Conservation (phyloP, 53 echinoderm and acorn worm species). For the Henricia sp. region DNA sequence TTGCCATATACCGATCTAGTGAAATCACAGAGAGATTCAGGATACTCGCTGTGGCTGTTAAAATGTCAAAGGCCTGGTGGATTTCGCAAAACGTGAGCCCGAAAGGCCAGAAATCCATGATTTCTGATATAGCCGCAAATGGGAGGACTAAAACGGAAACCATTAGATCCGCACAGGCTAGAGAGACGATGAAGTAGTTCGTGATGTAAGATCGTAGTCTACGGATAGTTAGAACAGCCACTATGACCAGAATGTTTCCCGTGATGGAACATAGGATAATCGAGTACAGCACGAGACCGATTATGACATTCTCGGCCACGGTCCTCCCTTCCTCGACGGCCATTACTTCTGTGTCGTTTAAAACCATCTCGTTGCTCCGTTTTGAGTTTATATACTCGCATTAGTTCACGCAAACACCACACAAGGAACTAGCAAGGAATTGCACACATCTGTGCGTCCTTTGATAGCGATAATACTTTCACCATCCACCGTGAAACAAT, state of each 20-base stretch:
- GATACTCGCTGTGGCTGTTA: constrained; percentile 88
- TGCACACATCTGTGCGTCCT: no score
- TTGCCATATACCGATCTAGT: constrained; percentile 90
- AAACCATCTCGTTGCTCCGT: neutral
- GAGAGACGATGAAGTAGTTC: constrained; percentile 95
- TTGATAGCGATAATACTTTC: no score
- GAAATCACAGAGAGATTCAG: constrained; percentile 94
- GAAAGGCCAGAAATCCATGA: constrained; percentile 80
- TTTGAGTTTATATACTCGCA: no score
- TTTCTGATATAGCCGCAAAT: constrained; percentile 74
- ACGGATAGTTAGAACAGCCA: constrained; percentile 77
- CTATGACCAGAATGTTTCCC: constrained; percentile 91
- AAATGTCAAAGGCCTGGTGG: constrained; percentile 79
- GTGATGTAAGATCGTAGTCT: constrained; percentile 78
- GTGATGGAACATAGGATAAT: constrained; percentile 74
- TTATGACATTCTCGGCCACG: constrained; percentile 55
- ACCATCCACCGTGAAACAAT: no score
- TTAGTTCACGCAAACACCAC: no score
- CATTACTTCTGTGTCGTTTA: constrained; percentile 11
- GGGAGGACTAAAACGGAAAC: constrained; percentile 89
- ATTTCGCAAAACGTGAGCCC: constrained; percentile 82
- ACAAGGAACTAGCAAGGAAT: no score
- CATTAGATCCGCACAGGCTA: constrained; percentile 84
- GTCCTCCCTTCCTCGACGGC: constrained; percentile 7
- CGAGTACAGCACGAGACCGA: constrained; percentile 78